These are phyloP conservation scores for Mesembrinibis cayennensis DNA, from an alignment of 2,113 vertebrate species.

Conservation along the genomic window DNA sequence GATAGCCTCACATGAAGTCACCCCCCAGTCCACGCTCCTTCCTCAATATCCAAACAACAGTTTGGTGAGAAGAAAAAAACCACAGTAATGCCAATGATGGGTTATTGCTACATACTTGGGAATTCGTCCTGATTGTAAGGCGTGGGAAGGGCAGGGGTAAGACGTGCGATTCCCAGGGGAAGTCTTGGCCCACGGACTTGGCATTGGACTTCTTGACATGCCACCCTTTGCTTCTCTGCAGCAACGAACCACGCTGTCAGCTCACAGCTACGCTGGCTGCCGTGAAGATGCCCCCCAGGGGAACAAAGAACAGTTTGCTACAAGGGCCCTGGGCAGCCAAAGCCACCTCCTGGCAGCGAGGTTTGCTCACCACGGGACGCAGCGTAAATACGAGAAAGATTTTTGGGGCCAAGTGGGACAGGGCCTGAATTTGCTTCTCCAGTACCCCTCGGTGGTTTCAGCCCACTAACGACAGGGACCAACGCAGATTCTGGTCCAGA, in stretches of 20 bases:
- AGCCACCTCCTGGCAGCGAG: not conserved
- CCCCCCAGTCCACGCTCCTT: not conserved
- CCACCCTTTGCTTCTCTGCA: not conserved
- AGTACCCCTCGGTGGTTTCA: not conserved
- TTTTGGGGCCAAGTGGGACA: not conserved
- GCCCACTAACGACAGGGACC: not conserved
- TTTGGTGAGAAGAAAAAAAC: not conserved
- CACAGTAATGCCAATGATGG: not conserved
- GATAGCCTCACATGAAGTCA: not conserved
- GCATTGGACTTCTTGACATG: not conserved
- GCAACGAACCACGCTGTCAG: not conserved
- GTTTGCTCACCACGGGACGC: not conserved
- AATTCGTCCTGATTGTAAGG: not conserved
- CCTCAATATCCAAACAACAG: not conserved
- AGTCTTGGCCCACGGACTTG: not conserved
- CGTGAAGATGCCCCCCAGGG: not conserved
- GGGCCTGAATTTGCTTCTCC: not conserved
- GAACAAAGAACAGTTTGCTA: not conserved
- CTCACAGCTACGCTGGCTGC: not conserved
- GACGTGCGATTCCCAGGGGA: not conserved
- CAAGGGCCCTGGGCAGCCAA: not conserved
- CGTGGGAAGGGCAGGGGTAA: not conserved
- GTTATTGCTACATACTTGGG: slow-evolving; percentile 46
- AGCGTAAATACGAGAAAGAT: not conserved
- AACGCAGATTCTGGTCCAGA: not conserved